Evolutionary conservation across 1,140 invertebrate genomes (phyloP), one percentile per base, ranked within the genome.

Genomic region (Drosophila miranda): DNA sequence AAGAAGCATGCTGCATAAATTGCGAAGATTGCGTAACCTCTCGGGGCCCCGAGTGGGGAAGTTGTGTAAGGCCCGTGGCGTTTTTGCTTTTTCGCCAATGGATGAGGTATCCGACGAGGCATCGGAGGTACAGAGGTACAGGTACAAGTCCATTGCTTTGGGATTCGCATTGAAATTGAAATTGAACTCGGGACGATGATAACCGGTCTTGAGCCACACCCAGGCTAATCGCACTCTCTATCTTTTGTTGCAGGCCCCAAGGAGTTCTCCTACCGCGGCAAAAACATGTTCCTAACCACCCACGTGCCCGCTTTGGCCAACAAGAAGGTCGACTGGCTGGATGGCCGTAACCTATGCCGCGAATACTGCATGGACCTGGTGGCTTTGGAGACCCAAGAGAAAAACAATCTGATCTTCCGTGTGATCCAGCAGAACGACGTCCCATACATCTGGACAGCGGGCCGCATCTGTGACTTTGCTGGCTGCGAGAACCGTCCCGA

Each of bases 321-420:
- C 82, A 94, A 94, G 84, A 96, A 96, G 91, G 93, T 96, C 13
- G 96, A 98, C 91, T 98, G 97, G 96, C 92, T 98, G 59, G 96
- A 97, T 74, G 96, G 96, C 14, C 94, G 96, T 76, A 98, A 98
- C 91, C 93, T 96, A 66, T 98, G 97, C 91, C 93, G 97, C 62
- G 96, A 97, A 90, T 97, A 97, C 90, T 98, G 97, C 91, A 98
- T 98, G 97, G 96, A 98, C 90, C 93, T 97, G 45, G 94, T 97
- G 4, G 96, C 96, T 1, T 92, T 97, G 77, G 97, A 98, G 91
- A 95, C 95, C 1, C 95, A 97, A 91, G 96, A 97, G 90, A 96
- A 98, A 90, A 97, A 97, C 86, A 96, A 97, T 90, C 94, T 97
- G 73, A 94, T 97, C 89, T 96, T 96, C 93, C 95, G 94, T 84